Evolutionary conservation across 1,140 invertebrate genomes (phyloP).

Genomic region (Adelges cooleyi): DNA sequence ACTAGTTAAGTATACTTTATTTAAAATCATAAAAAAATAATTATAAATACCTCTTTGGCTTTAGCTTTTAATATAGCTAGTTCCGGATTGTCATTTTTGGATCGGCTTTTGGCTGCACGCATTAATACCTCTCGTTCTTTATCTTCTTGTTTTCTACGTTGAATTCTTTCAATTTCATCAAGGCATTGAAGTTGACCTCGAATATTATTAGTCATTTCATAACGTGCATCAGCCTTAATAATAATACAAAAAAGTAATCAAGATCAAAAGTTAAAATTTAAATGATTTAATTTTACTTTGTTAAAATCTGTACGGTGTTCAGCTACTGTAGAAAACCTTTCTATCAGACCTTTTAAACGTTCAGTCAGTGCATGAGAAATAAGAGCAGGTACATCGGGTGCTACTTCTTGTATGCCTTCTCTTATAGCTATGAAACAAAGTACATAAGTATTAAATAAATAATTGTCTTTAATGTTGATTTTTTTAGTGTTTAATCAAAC

Average conservation of each 20-base stretch:
- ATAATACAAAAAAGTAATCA: slow-evolving; percentile 30
- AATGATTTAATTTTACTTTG: slow-evolving; percentile 49
- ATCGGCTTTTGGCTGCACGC: slow-evolving; percentile 85
- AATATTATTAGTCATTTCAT: slow-evolving; percentile 79
- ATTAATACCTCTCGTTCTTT: slow-evolving; percentile 84
- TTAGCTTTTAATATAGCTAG: slow-evolving; percentile 94
- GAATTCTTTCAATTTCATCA: slow-evolving; percentile 89
- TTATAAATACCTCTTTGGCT: slow-evolving; percentile 66
- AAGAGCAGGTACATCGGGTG: slow-evolving; percentile 74
- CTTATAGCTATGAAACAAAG: slow-evolving; percentile 46
- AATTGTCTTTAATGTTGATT: too few species aligned
- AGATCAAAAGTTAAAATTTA: background rate
- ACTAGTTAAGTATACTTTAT: too few species aligned
- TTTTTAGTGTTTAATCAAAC: too few species aligned
- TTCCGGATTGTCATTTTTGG: slow-evolving; percentile 94
- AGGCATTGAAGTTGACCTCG: slow-evolving; percentile 88
- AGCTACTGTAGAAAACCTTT: slow-evolving; percentile 85
- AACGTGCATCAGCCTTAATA: slow-evolving; percentile 68
- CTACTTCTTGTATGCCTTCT: slow-evolving; percentile 76
- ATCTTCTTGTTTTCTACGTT: slow-evolving; percentile 88
- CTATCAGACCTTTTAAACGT: slow-evolving; percentile 77
- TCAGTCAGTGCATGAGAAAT: slow-evolving; percentile 94
- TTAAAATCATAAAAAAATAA: too few species aligned
- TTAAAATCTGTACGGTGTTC: slow-evolving; percentile 87
- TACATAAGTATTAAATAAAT: too few species aligned